Conservation (phyloP, 2,888 invertebrate genomes). For the Nymphalis polychloros region DNA sequence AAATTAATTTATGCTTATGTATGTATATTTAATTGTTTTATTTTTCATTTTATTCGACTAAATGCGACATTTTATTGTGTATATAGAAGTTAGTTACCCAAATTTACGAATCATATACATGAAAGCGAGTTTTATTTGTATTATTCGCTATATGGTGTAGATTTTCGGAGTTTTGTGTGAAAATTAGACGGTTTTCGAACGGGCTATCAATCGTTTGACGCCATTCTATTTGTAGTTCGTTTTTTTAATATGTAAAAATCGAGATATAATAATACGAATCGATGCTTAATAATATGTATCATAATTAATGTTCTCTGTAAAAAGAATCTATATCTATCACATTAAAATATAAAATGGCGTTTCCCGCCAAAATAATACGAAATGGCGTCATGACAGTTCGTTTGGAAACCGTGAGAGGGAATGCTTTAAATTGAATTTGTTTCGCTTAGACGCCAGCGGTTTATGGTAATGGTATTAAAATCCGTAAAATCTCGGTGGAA, state of each 20-base stretch:
- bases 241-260: constrained; percentile 32
- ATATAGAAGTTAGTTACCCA: constrained; percentile 77
- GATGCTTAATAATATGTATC: constrained; percentile 28
- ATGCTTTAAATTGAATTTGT: constrained; percentile 60
- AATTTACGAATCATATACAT: constrained; percentile 76
- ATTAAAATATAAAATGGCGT: constrained; percentile 23
- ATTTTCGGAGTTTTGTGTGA: constrained; percentile 52
- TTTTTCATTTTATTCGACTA: constrained; percentile 50
- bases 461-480: constrained; percentile 53
- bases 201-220: constrained; percentile 31
- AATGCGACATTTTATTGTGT: constrained; percentile 68
- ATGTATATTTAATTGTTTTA: constrained; percentile 48
- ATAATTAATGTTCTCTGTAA: constrained; percentile 34
- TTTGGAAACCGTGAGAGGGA: constrained; percentile 56
- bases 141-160: constrained; percentile 60
- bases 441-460: constrained; percentile 65
- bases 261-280: constrained; percentile 23
- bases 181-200: constrained; percentile 53
- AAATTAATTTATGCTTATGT: constrained; percentile 64
- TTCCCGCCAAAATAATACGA: constrained; percentile 30
- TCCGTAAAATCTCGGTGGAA: constrained; percentile 59
- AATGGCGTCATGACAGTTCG: constrained; percentile 45
- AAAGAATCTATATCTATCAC: constrained; percentile 30
- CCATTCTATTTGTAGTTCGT: constrained; percentile 38
- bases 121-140: constrained; percentile 58